Evolutionary conservation across 2,888 invertebrate genomes (phyloP), one percentile per base, ranked within the genome.

Genomic region (Synergus laeviventris): DNA sequence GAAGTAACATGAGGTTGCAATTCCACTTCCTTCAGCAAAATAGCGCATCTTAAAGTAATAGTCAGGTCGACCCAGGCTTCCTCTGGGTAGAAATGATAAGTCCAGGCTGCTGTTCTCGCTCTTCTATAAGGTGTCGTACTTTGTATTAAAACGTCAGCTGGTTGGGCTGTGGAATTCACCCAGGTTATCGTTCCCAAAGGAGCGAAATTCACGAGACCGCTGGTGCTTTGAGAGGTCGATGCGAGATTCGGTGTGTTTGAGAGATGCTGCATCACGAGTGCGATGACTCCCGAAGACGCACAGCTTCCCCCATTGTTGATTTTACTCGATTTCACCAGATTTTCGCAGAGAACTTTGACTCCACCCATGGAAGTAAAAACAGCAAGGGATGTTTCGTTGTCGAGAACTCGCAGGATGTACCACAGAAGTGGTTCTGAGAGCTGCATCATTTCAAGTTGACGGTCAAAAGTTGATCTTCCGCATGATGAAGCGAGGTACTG

Each of bases 71-170:
- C 95, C 92, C 96, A 97, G 56, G 95, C 95, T 91, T 98, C 97
- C 84, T 95, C 94, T 42, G 97, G 96, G 92, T 97, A 97, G 92
- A 97, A 98, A 92, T 98, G 97, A 92, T 98, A 98, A 42, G 96
- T 96, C 98, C 98, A 98, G n/a, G 97, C 96, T 5, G 98, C 96
- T 1, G 97, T 96, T 78, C 98, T 93, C 31, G 97, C 96, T 59
- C 98, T 92, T 60, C 97, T 93, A 87, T 96, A 96, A 3, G 97
- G 95, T 0, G 96, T 95, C 1, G 94, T 94, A 74, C 95, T 94
- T 89, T 96, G 95, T 82, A 98, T 95, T 54, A 98, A 92, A 79
- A 97, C 95, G 90, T 97, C 97, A 0, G 98, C 96, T 1, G 97
- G 95, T 88, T 97, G 97, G 9, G 97, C 97, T 4, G 97, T 96